These are phyloP conservation scores for Haplochromis burtoni DNA, from an alignment of 2,113 vertebrate species.

Conservation along the genomic window DNA sequence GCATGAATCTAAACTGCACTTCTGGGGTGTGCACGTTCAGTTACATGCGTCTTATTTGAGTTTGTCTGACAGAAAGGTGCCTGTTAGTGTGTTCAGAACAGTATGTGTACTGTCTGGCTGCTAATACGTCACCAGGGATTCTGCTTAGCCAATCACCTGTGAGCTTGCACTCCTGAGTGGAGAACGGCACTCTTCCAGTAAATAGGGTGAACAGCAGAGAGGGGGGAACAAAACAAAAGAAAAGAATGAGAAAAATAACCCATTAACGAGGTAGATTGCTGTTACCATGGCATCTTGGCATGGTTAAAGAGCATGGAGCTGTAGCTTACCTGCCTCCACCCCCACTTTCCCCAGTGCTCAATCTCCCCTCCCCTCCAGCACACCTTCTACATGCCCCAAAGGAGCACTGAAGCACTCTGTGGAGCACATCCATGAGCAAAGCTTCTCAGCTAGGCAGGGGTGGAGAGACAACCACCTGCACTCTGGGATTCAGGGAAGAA, in stretches of 20 bases:
- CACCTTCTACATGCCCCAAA: slow-evolving; percentile 47
- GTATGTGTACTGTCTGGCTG: slow-evolving; percentile 27
- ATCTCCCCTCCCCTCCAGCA: slow-evolving; percentile 12
- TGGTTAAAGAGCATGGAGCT: slow-evolving; percentile 42
- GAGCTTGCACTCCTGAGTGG: slow-evolving; percentile 18
- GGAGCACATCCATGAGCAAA: slow-evolving; percentile 42
- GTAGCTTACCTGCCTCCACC: background rate
- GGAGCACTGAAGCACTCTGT: slow-evolving; percentile 28
- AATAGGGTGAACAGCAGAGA: background rate
- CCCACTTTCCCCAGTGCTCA: background rate
- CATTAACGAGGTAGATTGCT: slow-evolving; percentile 31
- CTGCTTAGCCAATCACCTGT: slow-evolving; percentile 45
- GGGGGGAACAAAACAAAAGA: background rate
- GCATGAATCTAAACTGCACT: background rate
- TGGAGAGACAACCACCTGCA: slow-evolving; percentile 54
- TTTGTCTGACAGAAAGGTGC: slow-evolving; percentile 21
- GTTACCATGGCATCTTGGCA: slow-evolving; percentile 61
- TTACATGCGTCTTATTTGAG: slow-evolving; percentile 11
- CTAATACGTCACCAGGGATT: slow-evolving; percentile 60
- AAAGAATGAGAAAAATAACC: slow-evolving; percentile 16
- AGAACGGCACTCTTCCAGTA: slow-evolving; percentile 43
- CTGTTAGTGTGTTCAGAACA: slow-evolving; percentile 13
- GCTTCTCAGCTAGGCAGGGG: slow-evolving; percentile 32
- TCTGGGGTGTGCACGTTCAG: background rate
- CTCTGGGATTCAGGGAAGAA: slow-evolving; percentile 45